Percentiles rank a stretch among this genome's conserved stretches.
Conservation (phyloP, 1,140 invertebrate species). For the Geopemphigus sp. region DNA sequence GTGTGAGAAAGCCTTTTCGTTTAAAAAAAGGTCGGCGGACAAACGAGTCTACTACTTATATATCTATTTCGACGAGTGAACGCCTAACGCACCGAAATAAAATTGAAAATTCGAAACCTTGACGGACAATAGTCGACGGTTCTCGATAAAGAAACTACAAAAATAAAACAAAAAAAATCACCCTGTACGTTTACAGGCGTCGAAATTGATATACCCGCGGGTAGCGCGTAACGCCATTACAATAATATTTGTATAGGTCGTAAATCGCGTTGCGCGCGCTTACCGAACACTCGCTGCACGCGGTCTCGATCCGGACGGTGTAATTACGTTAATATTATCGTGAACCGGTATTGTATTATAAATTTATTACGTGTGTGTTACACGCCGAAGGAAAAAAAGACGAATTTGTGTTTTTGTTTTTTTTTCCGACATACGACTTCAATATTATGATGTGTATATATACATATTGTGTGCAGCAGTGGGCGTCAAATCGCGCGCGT, state of each 20-base stretch:
- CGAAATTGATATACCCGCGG: neutral
- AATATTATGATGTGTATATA: conserved; percentile 16
- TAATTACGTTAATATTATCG: conserved; percentile 27
- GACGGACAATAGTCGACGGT: no score
- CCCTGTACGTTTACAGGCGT: no score
- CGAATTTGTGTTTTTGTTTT: neutral
- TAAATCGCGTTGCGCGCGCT: conserved; percentile 19
- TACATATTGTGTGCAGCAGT: neutral
- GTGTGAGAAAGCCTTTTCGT: no score
- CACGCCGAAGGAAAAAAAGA: neutral
- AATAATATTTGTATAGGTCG: conserved; percentile 21
- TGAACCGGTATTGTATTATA: conserved; percentile 1
- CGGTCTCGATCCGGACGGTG: neutral
- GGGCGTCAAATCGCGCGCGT: conserved; percentile 37
- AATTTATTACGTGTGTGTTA: neutral
- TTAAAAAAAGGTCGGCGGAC: no score
- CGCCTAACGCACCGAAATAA: no score
- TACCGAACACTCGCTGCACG: neutral
- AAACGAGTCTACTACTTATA: no score
- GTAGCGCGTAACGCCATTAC: neutral
- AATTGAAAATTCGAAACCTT: no score
- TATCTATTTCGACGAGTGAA: no score
- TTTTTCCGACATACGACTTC: neutral
- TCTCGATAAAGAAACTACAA: no score
- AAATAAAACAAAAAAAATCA: no score